Evolutionary conservation across 1,140 invertebrate species (phyloP).

Genomic region (Carposina sasakii): DNA sequence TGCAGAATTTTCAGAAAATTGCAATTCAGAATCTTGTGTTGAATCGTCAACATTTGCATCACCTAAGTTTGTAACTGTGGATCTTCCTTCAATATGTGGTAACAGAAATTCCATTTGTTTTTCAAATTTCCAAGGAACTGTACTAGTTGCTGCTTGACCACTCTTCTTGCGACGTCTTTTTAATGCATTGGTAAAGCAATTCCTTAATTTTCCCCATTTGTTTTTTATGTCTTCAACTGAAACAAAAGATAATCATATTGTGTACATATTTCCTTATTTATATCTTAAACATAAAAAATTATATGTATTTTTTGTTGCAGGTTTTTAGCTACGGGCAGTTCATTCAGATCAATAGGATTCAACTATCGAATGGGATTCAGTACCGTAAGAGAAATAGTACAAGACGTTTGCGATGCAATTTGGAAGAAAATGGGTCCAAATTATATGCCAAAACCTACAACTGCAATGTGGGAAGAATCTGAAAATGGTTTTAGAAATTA

Average conservation of each 20-base stretch:
- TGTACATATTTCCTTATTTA: too few relatives aligned
- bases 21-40: neutral
- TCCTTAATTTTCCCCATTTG: too few relatives aligned
- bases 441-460: neutral
- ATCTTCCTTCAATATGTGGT: too few relatives aligned
- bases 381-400: slow-evolving; percentile 13
- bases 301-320: slow-evolving; percentile 9
- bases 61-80: too few relatives aligned
- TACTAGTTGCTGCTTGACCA: too few relatives aligned
- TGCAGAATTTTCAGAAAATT: neutral
- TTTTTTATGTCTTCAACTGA: neutral
- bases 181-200: too few relatives aligned
- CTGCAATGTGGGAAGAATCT: slow-evolving; percentile 2
- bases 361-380: slow-evolving; percentile 16
- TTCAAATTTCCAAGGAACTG: too few relatives aligned
- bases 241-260: slow-evolving; percentile 1
- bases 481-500: slow-evolving; percentile 1
- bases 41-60: neutral
- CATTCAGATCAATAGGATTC: slow-evolving; percentile 16
- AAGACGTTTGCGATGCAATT: slow-evolving; percentile 14
- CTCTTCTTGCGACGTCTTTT: too few relatives aligned
- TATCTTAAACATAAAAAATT: slow-evolving; percentile 2
- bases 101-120: too few relatives aligned
- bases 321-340: slow-evolving; percentile 22
- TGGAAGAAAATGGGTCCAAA: neutral